Conservation (phyloP, 1,140 invertebrate species). For the Carposina sasakii region DNA sequence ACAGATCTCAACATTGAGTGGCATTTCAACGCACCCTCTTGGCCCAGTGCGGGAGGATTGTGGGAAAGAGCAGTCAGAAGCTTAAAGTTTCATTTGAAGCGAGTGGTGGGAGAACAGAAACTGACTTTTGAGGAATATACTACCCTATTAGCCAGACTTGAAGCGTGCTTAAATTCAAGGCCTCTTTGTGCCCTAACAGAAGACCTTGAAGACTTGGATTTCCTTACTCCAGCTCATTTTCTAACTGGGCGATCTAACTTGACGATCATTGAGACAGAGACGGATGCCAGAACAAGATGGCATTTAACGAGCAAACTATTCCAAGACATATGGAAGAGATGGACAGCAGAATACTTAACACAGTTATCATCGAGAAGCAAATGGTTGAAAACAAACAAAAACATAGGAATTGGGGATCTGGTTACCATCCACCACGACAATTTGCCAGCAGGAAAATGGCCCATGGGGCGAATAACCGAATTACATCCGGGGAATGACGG, state of each 20-base stretch:
- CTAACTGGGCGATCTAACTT: constrained; percentile 5
- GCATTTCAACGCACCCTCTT: constrained; percentile 41
- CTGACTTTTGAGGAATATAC: constrained; percentile 17
- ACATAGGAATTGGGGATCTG: constrained; percentile 9
- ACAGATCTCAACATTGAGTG: constrained; percentile 22
- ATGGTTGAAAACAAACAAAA: constrained; percentile 15
- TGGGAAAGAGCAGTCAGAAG: constrained; percentile 26
- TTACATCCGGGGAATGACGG: constrained; percentile 39
- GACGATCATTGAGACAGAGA: constrained; percentile 4
- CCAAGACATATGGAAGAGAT: constrained; percentile 33
- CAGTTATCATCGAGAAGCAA: constrained; percentile 25
- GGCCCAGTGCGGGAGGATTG: constrained; percentile 36
- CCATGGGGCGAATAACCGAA: constrained; percentile 33
- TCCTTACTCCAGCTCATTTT: constrained; percentile 12
- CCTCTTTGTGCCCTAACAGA: constrained; percentile 7
- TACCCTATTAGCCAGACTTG: constrained; percentile 19
- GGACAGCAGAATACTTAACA: constrained; percentile 31
- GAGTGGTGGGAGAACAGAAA: constrained; percentile 25
- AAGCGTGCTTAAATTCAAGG: not conserved
- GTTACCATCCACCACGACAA: constrained; percentile 40
- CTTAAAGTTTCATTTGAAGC: constrained; percentile 34
- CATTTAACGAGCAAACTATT: constrained; percentile 10
- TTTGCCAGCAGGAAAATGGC: constrained; percentile 37
- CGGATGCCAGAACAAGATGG: constrained; percentile 10
- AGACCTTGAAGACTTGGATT: constrained; percentile 9